Conservation (phyloP, 2,797 vertebrate species). For the Spea hammondii region DNA sequence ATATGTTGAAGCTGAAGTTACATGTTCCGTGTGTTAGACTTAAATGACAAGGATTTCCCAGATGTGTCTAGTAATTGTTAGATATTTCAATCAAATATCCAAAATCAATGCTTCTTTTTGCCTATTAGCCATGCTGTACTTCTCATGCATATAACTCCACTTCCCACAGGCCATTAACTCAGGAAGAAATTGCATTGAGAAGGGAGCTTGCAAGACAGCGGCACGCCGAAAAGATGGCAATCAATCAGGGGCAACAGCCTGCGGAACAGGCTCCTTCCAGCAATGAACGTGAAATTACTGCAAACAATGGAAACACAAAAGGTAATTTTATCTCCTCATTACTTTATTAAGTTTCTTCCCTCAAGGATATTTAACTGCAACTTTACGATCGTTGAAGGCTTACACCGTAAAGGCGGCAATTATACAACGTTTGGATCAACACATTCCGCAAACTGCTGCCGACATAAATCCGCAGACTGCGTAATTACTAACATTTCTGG, state of each 20-base stretch:
- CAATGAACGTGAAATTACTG: conserved; percentile 45
- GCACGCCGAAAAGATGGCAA: conserved; percentile 79
- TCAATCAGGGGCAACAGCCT: conserved; percentile 61
- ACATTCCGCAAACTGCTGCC: conserved; percentile 16
- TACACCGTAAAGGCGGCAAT: conserved; percentile 21
- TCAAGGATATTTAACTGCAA: conserved; percentile 24
- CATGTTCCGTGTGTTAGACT: background rate
- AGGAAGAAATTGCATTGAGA: conserved; percentile 83
- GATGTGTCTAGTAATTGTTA: conserved; percentile 4
- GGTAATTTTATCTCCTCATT: conserved; percentile 58
- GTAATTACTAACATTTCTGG: conserved; percentile 31
- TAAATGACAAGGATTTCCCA: conserved; percentile 2
- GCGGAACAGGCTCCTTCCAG: conserved; percentile 52
- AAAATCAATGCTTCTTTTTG: conserved; percentile 6
- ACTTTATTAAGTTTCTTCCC: conserved; percentile 7
- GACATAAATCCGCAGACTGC: conserved; percentile 24
- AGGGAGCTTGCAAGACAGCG: conserved; percentile 77
- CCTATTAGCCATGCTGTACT: conserved; percentile 10
- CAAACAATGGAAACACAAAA: conserved; percentile 51
- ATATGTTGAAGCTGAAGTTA: background rate
- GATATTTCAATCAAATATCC: background rate
- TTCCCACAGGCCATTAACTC: conserved; percentile 78
- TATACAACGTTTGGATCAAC: conserved; percentile 16
- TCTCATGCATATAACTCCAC: conserved; percentile 36
- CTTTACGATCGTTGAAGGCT: conserved; percentile 29